Base-by-base conservation (phyloP, 1,140 invertebrate genomes). In the Telenomus remus region DNA sequence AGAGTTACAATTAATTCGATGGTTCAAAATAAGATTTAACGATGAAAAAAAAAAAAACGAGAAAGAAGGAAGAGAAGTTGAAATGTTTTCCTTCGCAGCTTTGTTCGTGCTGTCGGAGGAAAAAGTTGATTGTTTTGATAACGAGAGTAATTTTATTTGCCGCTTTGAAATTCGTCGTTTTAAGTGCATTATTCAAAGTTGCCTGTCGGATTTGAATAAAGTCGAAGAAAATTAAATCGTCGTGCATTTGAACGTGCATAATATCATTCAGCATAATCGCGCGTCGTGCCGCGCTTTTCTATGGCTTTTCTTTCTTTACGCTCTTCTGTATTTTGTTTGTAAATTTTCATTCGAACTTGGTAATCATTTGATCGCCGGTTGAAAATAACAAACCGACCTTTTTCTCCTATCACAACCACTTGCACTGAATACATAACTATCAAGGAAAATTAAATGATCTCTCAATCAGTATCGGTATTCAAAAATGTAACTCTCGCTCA, bases 101-200 rank as follows among this genome's bases (percentile, higher is more conserved):
- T 11, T 48, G 14, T 64, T 54, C 49, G 42, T 33, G 6, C 33
- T 39, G 9, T 15, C 42, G 43, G 48, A 39, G 50, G 43, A 57
- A 55, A 55, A 70, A 55, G 54, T 55, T 51, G 50, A 70, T 70
- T 70, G 51, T 61, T 70, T 49, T 70, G 66, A 70, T 37, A 70
- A 56, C 37, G 35, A 57, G 46, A 12, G 27, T 61, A 50, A 63
- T 50, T 70, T 56, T 61, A 34, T 63, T 70, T 61, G 12, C 50
- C 43, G 50, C 50, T 48, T 34, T 61, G 37, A 42, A 49, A 54
- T 70, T 54, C 44, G 50, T 37, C 57, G 35, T 35, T 70, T 55
- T 63, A 61, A 56, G 15, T 44, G 46, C 57, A 70, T 70, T 70
- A 70, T 61, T 61, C 37, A 51, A 69, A 54, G 34, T 60, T 60